Evolutionary conservation across 2,797 vertebrate species (phyloP).

Genomic region (Chaunax sp.): DNA sequence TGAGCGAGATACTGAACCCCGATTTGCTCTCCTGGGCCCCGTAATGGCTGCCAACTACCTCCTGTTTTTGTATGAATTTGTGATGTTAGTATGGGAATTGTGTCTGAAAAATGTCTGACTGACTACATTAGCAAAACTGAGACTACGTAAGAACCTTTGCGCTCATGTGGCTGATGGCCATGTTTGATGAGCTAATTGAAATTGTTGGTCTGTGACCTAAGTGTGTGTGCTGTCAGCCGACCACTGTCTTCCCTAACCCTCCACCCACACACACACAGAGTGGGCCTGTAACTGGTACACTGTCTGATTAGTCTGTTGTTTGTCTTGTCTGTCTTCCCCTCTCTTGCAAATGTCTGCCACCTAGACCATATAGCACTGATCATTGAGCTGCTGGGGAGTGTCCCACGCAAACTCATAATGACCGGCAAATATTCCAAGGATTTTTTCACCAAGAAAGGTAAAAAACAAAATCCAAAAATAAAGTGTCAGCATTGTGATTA

Average conservation of each 20-base stretch:
- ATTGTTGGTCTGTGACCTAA: slow-evolving; percentile 10
- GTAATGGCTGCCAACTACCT: too few relatives aligned
- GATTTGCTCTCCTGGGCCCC: too few relatives aligned
- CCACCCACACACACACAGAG: slow-evolving; percentile 61
- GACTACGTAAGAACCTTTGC: neutral
- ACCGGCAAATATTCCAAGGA: slow-evolving; percentile 99
- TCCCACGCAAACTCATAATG: slow-evolving; percentile 96
- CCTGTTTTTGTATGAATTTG: neutral
- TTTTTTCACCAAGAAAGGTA: slow-evolving; percentile 99
- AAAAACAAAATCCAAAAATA: slow-evolving; percentile 81
- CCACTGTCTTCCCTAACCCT: slow-evolving; percentile 24
- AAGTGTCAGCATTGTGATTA: too few relatives aligned
- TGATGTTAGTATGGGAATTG: neutral
- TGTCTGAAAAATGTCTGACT: neutral
- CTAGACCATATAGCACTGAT: slow-evolving; percentile 98
- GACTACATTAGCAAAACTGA: neutral
- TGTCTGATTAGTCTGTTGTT: slow-evolving; percentile 79
- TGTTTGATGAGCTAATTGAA: neutral
- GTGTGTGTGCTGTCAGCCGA: slow-evolving; percentile 35
- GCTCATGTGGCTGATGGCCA: slow-evolving; percentile 14
- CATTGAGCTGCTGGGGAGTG: slow-evolving; percentile 97
- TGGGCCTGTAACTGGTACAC: slow-evolving; percentile 65
- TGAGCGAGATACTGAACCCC: too few relatives aligned
- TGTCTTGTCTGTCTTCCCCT: slow-evolving; percentile 62
- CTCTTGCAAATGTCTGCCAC: slow-evolving; percentile 40